These are phyloP conservation scores for Bothrops alternatus DNA, from an alignment of 2,797 vertebrate species.

Conservation along the genomic window DNA sequence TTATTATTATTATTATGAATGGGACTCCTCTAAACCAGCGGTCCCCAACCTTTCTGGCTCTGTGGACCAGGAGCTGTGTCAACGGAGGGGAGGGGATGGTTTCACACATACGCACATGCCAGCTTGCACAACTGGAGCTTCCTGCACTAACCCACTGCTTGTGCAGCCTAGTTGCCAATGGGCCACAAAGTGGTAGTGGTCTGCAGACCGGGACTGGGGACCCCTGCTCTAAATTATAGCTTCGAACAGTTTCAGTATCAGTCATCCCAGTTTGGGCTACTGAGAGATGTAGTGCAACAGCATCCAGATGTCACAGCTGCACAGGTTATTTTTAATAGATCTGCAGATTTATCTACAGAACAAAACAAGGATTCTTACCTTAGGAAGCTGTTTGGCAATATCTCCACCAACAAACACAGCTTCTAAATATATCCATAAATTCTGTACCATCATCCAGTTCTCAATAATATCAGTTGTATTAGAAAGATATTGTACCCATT, in stretches of 20 bases:
- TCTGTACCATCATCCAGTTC: conserved; percentile 98
- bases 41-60: not conserved
- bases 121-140: not conserved
- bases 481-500: conserved; percentile 93
- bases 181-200: not conserved
- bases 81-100: not conserved
- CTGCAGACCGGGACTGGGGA: not conserved
- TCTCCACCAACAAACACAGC: conserved; percentile 96
- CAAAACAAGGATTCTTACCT: conserved; percentile 72
- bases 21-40: not conserved
- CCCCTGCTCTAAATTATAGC: not conserved
- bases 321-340: not conserved
- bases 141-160: not conserved
- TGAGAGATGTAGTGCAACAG: not conserved
- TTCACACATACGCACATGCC: not conserved
- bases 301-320: not conserved
- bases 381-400: conserved; percentile 95
- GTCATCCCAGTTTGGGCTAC: not conserved
- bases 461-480: conserved; percentile 91
- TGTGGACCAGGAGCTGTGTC: not conserved
- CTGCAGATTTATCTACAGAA: not conserved
- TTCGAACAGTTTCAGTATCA: not conserved
- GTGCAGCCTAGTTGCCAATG: not conserved
- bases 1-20: not conserved
- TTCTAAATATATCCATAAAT: conserved; percentile 97